These are phyloP conservation scores for Parapristionchus giblindavisi DNA, from an alignment of 2,888 invertebrate species.

Conservation along the genomic window DNA sequence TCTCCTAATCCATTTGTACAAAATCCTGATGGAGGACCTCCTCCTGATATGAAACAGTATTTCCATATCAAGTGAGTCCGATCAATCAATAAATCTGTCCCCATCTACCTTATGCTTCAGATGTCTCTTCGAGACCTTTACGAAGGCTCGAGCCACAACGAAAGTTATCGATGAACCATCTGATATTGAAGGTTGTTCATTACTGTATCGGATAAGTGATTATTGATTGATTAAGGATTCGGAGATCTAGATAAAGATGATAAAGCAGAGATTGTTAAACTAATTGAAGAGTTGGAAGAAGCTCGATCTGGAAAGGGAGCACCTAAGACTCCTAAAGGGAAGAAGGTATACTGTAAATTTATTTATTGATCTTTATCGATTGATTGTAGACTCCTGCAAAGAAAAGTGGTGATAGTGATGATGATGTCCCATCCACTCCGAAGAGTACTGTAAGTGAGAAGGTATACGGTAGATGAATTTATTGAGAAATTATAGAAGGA, in stretches of 20 bases:
- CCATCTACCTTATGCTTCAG: conserved; percentile 1
- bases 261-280: conserved; percentile 45
- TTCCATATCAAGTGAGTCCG: conserved; percentile 74
- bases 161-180: conserved; percentile 82
- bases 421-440: background rate
- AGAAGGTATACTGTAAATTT: background rate
- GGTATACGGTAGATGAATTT: background rate
- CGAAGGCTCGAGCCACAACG: conserved; percentile 83
- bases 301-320: conserved; percentile 17
- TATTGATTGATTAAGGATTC: conserved; percentile 38
- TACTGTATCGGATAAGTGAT: background rate
- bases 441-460: background rate
- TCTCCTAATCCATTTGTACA: conserved; percentile 81
- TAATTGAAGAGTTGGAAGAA: conserved; percentile 53
- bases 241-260: conserved; percentile 42
- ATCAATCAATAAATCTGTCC: background rate
- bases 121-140: conserved; percentile 83
- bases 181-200: conserved; percentile 76
- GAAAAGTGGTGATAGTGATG: conserved; percentile 5
- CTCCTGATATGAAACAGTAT: conserved; percentile 84
- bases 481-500: background rate
- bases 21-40: conserved; percentile 73
- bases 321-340: conserved; percentile 24
- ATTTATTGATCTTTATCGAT: background rate
- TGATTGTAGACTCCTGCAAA: conserved; percentile 20